These are phyloP conservation scores for Pachyramphus minor DNA, from an alignment of 2,113 vertebrate genomes.

Conservation along the genomic window DNA sequence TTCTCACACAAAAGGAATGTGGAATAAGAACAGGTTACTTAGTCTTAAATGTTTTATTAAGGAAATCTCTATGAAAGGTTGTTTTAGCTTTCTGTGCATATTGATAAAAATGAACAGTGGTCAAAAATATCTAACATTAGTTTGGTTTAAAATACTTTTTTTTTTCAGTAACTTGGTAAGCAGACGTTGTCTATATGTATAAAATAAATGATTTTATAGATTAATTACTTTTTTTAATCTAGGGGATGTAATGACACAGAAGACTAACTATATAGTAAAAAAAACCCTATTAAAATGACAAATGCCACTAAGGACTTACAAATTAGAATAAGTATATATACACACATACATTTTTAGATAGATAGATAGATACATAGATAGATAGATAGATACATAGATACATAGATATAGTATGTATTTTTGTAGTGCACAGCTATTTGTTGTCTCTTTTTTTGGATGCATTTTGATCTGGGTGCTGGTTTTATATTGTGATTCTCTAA, in stretches of 20 bases:
- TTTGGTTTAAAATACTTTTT: neutral
- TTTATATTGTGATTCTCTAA: neutral
- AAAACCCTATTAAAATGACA: neutral
- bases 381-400: too few relatives aligned
- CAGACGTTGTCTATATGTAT: neutral
- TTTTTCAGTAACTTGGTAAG: neutral
- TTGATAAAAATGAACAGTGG: neutral
- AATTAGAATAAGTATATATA: neutral
- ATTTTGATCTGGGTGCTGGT: neutral
- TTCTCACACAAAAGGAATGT: neutral
- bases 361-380: too few relatives aligned
- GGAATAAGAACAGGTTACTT: neutral
- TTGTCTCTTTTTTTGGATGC: neutral
- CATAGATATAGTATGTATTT: neutral
- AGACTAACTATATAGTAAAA: neutral
- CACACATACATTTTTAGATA: rapidly evolving
- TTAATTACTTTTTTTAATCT: neutral
- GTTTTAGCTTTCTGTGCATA: neutral
- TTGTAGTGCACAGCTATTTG: rapidly evolving
- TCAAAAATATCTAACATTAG: neutral
- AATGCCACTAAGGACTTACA: neutral
- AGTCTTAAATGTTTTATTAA: neutral
- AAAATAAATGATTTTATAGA: neutral
- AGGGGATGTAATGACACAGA: neutral
- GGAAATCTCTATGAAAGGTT: neutral